Evolutionary conservation across 2,888 invertebrate species (phyloP).

Genomic region (Athalia circularis): DNA sequence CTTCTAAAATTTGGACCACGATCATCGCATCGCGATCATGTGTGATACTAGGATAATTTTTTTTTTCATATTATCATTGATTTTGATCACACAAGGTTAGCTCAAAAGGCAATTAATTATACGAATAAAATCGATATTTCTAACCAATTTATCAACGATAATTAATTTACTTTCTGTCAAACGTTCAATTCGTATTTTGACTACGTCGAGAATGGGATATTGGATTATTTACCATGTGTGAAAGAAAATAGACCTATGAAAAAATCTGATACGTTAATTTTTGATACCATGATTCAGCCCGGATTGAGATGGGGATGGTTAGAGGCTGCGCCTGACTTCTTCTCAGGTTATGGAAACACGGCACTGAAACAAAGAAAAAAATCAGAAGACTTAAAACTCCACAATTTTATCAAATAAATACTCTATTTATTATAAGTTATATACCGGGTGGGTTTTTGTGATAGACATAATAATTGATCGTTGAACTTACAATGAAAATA

Average conservation of each 20-base stretch:
- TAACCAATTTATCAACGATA: too few relatives aligned
- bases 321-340: constrained; percentile 9
- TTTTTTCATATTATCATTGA: too few relatives aligned
- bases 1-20: too few relatives aligned
- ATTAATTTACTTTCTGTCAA: too few relatives aligned
- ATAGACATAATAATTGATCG: neutral
- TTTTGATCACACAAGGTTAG: too few relatives aligned
- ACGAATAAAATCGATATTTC: too few relatives aligned
- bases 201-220: too few relatives aligned
- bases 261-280: constrained; percentile 9
- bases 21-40: too few relatives aligned
- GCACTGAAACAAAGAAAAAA: constrained; percentile 33
- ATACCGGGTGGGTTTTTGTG: neutral
- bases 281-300: constrained; percentile 34
- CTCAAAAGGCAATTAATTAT: too few relatives aligned
- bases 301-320: neutral
- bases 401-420: neutral
- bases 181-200: too few relatives aligned
- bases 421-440: too few relatives aligned
- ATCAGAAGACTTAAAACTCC: neutral
- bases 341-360: constrained; percentile 10
- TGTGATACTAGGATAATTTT: too few relatives aligned
- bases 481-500: neutral
- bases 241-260: constrained; percentile 24
- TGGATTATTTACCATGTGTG: neutral